Evolutionary conservation across 1,140 invertebrate genomes (phyloP).

Genomic region (Cyclargus thomasi): DNA sequence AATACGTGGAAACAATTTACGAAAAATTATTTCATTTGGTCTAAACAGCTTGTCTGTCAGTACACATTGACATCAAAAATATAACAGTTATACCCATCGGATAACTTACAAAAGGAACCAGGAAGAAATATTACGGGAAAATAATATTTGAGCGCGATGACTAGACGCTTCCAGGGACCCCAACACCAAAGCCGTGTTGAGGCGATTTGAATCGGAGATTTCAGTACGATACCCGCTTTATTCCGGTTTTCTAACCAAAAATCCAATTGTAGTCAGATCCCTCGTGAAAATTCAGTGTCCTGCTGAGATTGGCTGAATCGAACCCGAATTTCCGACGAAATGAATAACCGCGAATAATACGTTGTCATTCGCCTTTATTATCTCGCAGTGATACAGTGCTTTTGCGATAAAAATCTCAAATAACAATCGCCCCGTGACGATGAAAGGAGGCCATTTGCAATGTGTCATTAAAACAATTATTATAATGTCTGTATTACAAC

Average conservation of each 20-base stretch:
- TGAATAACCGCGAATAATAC: constrained; percentile 72
- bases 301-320: constrained; percentile 68
- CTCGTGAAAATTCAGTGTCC: constrained; percentile 63
- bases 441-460: constrained; percentile 50
- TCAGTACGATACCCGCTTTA: constrained; percentile 71
- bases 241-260: constrained; percentile 73
- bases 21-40: not conserved
- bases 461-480: constrained; percentile 59
- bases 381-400: constrained; percentile 72
- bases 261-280: constrained; percentile 70
- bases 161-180: constrained; percentile 44
- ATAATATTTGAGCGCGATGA: constrained; percentile 36
- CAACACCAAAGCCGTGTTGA: constrained; percentile 60
- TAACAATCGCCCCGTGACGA: constrained; percentile 55
- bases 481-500: constrained; percentile 55
- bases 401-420: constrained; percentile 71
- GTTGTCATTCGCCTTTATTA: constrained; percentile 73
- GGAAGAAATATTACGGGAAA: constrained; percentile 1
- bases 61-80: not conserved
- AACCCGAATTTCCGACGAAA: constrained; percentile 43
- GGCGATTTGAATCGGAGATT: constrained; percentile 73
- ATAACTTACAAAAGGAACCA: not conserved
- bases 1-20: too few relatives aligned
- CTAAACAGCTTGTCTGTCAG: not conserved
- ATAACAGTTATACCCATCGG: not conserved